Conservation (phyloP, 2,113 vertebrate genomes). For the Corythornis madagascariensis region DNA sequence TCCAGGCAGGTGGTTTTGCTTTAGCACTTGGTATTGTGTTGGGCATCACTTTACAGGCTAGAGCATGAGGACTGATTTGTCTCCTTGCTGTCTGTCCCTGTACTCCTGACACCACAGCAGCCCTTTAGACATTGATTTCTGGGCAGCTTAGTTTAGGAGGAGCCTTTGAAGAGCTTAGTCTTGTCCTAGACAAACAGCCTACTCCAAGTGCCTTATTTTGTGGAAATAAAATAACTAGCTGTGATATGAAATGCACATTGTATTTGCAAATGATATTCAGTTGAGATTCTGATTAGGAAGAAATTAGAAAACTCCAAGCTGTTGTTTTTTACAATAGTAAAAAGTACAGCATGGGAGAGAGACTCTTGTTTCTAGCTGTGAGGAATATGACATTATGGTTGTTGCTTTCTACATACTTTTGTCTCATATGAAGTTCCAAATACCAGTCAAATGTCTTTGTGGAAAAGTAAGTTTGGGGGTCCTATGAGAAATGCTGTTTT, state of each 20-base stretch:
- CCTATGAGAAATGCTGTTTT: neutral
- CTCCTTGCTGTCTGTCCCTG: neutral
- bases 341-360: neutral
- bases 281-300: neutral
- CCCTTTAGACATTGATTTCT: neutral
- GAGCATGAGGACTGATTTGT: neutral
- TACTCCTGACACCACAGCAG: neutral
- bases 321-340: accelerated
- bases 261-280: neutral
- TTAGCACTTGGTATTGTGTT: neutral
- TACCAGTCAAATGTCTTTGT: neutral
- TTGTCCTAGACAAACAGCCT: neutral
- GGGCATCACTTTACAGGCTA: neutral
- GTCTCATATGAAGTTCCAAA: neutral
- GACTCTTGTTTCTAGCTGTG: neutral
- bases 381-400: neutral
- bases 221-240: neutral
- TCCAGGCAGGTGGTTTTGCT: neutral
- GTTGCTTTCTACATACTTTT: neutral
- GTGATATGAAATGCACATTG: neutral
- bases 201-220: neutral
- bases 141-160: neutral
- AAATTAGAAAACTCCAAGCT: neutral
- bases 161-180: neutral
- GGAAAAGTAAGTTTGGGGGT: neutral